phyloP scores from a whole-genome alignment of 2,797 vertebrate species.

The Anomalospiza imberbis region DNA sequence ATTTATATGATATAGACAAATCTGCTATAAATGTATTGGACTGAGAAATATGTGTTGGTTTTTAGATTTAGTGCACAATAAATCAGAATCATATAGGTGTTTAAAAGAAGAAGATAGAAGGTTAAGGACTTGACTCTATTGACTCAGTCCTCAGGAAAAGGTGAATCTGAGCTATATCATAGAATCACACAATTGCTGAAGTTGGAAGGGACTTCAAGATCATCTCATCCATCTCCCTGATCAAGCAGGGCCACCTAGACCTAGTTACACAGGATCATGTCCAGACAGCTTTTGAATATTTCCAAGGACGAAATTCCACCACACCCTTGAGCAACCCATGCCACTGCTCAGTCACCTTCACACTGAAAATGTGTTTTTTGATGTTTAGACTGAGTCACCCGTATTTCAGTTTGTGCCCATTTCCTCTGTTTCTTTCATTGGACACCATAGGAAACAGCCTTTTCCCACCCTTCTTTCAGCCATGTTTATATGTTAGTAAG shows the following conservation, averaged over 20 bases:
- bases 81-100: background rate
- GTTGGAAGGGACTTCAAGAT: background rate
- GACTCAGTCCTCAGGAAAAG: background rate
- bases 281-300: background rate
- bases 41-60: background rate
- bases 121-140: background rate
- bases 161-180: background rate
- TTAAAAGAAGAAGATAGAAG: background rate
- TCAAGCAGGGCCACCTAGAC: background rate
- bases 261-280: background rate
- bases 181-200: background rate
- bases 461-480: background rate
- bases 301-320: background rate
- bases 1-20: background rate
- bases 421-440: background rate
- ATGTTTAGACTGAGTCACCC: background rate
- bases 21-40: background rate
- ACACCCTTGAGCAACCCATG: accelerated
- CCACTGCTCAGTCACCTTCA: background rate
- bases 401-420: background rate
- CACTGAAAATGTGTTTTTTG: background rate
- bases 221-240: background rate
- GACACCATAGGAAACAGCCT: background rate
- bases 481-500: background rate
- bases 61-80: background rate